phyloP scores from a whole-genome alignment of 2,113 vertebrate genomes.

The Pedionomus torquatus region DNA sequence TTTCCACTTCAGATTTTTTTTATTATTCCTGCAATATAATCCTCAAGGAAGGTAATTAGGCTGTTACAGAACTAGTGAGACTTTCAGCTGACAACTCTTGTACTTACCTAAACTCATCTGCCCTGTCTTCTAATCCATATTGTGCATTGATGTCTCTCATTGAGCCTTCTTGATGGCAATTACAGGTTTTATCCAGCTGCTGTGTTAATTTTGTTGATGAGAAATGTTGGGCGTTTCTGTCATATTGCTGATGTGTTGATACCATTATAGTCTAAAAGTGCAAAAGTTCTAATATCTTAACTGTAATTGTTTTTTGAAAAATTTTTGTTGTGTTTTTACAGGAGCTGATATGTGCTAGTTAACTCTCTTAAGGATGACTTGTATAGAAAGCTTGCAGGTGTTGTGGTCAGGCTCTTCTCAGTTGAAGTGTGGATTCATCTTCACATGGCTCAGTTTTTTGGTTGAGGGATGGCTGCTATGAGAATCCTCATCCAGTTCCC shows the following conservation, averaged over 20 bases:
- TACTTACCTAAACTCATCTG: not conserved
- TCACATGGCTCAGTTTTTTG: fast-evolving
- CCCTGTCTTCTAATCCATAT: fast-evolving
- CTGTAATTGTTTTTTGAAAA: not conserved
- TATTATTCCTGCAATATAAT: not conserved
- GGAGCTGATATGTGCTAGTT: not conserved
- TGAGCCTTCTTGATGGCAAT: not conserved
- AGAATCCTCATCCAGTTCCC: not conserved
- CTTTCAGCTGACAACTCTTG: not conserved
- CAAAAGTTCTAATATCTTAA: not conserved
- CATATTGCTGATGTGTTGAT: not conserved
- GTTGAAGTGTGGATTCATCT: not conserved
- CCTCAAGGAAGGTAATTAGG: not conserved
- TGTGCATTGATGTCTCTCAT: fast-evolving
- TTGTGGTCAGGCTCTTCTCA: not conserved
- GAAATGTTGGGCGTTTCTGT: not conserved
- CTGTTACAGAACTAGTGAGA: not conserved
- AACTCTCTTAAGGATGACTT: not conserved
- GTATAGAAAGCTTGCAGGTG: too few species aligned
- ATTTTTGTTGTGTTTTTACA: not conserved
- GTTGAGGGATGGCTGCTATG: not conserved
- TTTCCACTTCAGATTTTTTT: not conserved
- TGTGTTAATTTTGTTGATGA: not conserved
- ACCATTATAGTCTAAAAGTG: not conserved
- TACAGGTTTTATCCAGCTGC: not conserved